These are phyloP conservation scores for Siphlonurus alternatus DNA, from an alignment of 2,888 invertebrate genomes.

Conservation along the genomic window DNA sequence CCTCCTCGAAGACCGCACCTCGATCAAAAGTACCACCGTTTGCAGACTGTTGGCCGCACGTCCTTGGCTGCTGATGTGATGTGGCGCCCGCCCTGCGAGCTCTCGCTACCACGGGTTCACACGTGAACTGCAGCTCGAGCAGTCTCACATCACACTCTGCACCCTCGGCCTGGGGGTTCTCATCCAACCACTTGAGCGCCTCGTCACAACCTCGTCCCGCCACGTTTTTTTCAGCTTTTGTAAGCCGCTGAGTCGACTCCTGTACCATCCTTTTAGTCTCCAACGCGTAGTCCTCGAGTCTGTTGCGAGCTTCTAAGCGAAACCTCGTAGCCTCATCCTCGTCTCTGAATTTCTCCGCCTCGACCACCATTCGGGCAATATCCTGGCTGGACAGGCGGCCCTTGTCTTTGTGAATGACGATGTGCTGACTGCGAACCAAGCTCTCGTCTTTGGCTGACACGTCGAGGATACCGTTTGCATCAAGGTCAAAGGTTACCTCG, in stretches of 20 bases:
- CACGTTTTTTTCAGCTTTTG: conserved; percentile 25
- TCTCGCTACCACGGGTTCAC: neutral
- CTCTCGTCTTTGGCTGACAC: conserved; percentile 50
- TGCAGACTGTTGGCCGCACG: neutral
- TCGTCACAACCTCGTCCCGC: conserved; percentile 15
- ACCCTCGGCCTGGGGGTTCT: neutral
- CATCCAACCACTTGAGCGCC: neutral
- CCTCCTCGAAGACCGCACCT: neutral
- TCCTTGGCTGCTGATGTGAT: neutral
- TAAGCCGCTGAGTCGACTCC: conserved; percentile 23
- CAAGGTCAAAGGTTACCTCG: conserved; percentile 63
- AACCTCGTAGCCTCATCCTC: conserved; percentile 49
- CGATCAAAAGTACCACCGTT: neutral
- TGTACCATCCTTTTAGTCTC: conserved; percentile 23
- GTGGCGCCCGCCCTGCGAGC: neutral
- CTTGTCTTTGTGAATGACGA: conserved; percentile 65
- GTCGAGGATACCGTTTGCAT: conserved; percentile 80
- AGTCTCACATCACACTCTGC: neutral
- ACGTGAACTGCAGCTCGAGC: neutral
- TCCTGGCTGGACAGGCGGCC: conserved; percentile 71
- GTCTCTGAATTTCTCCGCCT: conserved; percentile 59
- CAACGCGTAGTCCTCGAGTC: conserved; percentile 38
- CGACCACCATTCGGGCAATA: conserved; percentile 67
- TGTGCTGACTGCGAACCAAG: conserved; percentile 61
- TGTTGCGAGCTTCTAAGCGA: conserved; percentile 52